Evolutionary conservation across 1,140 invertebrate species (phyloP), one percentile per base, ranked within the genome.

Genomic region (Adelges cooleyi): DNA sequence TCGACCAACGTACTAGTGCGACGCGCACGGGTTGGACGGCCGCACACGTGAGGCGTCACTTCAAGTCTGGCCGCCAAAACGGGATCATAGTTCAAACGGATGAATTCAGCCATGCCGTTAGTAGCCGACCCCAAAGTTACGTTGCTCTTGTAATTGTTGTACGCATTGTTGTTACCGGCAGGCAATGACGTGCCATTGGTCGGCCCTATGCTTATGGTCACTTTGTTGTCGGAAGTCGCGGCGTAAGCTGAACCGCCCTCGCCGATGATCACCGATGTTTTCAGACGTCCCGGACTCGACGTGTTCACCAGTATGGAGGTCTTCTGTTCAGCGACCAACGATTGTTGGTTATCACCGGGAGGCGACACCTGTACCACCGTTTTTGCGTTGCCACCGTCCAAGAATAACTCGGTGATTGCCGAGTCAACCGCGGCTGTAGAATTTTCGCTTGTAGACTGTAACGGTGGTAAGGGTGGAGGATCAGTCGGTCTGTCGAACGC

Each of bases 11-110:
- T 20, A 0, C 17, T 51, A 13, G 13, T 51, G 10, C 18, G 17
- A 20, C 15, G 0, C 8, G 25, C 15, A 0, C 6, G 0, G 2
- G 23, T 33, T 18, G 18, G 25, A 6, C 73, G 74, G 79, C 84
- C 84, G 74, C 84, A 86, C 38, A 86, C 81, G 73, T 86, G 84
- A 22, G 84, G 84, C 67, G 85, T 81, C 67, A 86, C 74, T 72
- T 86, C 85, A 65, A 81, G 76, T 71, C 79, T 79, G 2, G 85
- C 83, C 15, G 84, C 84, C 77, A 85, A 82, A 10, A 86, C 84
- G 2, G 84, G 84, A 74, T 86, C 81, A 29, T 68, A 68, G 29
- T 67, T 68, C 22, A 56, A 33, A 25, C 33, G 15, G 20, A 68
- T 68, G 9, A 68, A 51, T 2, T 50, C 42, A 33, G 42, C 27